A percentile compares a stretch with the other conserved stretches of the same genome.
phyloP scores from a whole-genome alignment of 2,888 invertebrate genomes.

The Melanostoma mellinum region DNA sequence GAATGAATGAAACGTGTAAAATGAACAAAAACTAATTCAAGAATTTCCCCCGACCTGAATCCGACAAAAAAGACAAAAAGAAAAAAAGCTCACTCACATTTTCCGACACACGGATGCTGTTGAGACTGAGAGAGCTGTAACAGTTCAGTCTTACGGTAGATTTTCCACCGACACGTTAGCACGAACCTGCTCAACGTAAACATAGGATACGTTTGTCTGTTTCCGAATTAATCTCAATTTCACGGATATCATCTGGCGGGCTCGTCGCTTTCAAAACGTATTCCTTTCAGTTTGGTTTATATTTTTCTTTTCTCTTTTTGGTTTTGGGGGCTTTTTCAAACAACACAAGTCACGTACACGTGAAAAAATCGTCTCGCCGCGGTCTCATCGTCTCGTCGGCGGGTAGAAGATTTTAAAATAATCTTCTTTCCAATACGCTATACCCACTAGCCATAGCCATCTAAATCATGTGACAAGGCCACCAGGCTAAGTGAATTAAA shows the following conservation, averaged over 20 bases:
- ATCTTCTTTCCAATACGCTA: background rate
- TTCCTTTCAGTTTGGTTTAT: slow-evolving; percentile 5
- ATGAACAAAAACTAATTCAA: slow-evolving; percentile 15
- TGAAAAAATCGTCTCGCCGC: background rate
- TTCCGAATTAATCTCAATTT: background rate
- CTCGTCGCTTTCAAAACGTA: background rate
- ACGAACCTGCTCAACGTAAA: slow-evolving; percentile 4
- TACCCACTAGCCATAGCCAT: slow-evolving; percentile 4
- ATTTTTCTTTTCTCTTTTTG: slow-evolving; percentile 1
- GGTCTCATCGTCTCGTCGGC: too few relatives aligned
- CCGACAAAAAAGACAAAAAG: too few relatives aligned
- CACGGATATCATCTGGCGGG: slow-evolving; percentile 63
- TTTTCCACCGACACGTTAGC: slow-evolving; percentile 67
- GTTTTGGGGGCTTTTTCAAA: slow-evolving; percentile 7
- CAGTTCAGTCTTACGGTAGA: slow-evolving; percentile 68
- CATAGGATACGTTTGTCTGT: slow-evolving; percentile 20
- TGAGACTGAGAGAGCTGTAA: slow-evolving; percentile 32
- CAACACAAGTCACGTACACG: slow-evolving; percentile 5
- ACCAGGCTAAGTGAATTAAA: slow-evolving; percentile 37
- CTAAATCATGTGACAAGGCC: slow-evolving; percentile 62
- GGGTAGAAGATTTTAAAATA: background rate
- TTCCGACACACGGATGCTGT: slow-evolving; percentile 58
- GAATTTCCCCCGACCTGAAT: slow-evolving; percentile 24
- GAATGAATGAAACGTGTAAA: slow-evolving; percentile 2
- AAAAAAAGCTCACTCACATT: slow-evolving; percentile 60